phyloP scores from a whole-genome alignment of 1,140 invertebrate species.

The Penaeus japonicus region DNA sequence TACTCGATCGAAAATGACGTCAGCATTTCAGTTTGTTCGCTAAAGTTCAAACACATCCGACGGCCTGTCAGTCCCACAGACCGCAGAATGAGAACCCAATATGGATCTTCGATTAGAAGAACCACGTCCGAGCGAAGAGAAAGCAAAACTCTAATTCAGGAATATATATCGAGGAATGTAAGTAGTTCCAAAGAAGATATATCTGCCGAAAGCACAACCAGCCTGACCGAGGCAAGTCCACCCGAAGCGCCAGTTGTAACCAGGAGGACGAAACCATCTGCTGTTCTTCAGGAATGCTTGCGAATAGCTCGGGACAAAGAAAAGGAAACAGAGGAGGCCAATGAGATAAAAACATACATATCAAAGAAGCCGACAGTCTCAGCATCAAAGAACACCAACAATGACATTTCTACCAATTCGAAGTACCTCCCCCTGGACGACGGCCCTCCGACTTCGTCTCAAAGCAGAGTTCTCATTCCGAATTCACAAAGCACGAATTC shows the following conservation, averaged over 20 bases:
- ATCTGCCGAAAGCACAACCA: neutral
- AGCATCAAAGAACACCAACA: no score
- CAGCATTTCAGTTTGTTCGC: slow-evolving; percentile 36
- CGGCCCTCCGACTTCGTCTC: no score
- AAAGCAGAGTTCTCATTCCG: no score
- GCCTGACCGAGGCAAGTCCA: no score
- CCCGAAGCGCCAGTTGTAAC: neutral
- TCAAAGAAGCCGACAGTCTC: neutral
- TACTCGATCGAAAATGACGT: slow-evolving; percentile 29
- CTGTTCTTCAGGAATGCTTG: neutral
- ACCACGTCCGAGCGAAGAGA: no score
- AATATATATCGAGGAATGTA: neutral
- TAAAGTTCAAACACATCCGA: slow-evolving; percentile 35
- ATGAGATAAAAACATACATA: neutral
- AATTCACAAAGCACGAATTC: no score
- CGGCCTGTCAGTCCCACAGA: slow-evolving; percentile 17
- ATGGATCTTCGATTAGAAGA: neutral
- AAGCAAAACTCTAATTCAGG: slow-evolving; percentile 4
- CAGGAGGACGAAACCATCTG: neutral
- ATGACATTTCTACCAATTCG: no score
- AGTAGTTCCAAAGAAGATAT: neutral
- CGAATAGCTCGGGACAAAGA: neutral
- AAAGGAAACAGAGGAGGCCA: neutral
- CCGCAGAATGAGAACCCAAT: neutral
- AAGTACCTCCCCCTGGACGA: no score